A percentile compares a stretch with the other conserved stretches of the same genome.
phyloP scores from a whole-genome alignment of 2,888 invertebrate genomes.

The Dromius quadrimaculatus region DNA sequence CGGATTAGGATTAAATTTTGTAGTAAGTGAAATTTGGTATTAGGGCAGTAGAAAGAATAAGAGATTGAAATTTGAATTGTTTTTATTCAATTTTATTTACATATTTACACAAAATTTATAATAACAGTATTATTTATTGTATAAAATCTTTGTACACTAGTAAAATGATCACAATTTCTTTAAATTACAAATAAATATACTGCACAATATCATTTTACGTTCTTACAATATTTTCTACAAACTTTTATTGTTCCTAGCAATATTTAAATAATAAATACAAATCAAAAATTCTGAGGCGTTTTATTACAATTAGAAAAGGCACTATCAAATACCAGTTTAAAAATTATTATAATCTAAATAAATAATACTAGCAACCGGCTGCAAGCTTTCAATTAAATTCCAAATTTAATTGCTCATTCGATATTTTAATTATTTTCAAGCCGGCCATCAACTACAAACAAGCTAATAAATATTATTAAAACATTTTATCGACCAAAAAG shows the following conservation, averaged over 20 bases:
- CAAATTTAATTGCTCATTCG: too few species aligned
- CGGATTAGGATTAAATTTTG: too few species aligned
- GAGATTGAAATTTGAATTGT: too few species aligned
- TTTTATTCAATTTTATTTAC: too few species aligned
- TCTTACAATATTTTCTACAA: conserved; percentile 6
- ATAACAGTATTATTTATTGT: conserved; percentile 25
- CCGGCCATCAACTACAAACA: conserved; percentile 16
- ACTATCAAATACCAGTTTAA: conserved; percentile 20
- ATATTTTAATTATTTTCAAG: too few species aligned
- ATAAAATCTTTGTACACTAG: conserved; percentile 46
- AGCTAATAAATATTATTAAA: conserved; percentile 26
- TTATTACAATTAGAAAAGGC: conserved; percentile 19
- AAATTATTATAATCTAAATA: conserved; percentile 27
- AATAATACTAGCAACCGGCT: too few species aligned
- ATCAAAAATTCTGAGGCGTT: conserved; percentile 24
- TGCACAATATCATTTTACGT: background rate
- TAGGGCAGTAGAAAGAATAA: too few species aligned
- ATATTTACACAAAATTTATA: too few species aligned
- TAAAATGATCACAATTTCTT: conserved; percentile 38
- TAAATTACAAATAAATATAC: conserved; percentile 21
- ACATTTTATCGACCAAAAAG: conserved; percentile 26
- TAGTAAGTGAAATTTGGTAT: too few species aligned
- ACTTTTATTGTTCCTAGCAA: conserved; percentile 6
- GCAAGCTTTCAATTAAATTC: too few species aligned
- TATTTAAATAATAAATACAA: conserved; percentile 28